Base-by-base conservation (phyloP, 2,888 invertebrate species). In the Disparrhopalites patrizii region DNA sequence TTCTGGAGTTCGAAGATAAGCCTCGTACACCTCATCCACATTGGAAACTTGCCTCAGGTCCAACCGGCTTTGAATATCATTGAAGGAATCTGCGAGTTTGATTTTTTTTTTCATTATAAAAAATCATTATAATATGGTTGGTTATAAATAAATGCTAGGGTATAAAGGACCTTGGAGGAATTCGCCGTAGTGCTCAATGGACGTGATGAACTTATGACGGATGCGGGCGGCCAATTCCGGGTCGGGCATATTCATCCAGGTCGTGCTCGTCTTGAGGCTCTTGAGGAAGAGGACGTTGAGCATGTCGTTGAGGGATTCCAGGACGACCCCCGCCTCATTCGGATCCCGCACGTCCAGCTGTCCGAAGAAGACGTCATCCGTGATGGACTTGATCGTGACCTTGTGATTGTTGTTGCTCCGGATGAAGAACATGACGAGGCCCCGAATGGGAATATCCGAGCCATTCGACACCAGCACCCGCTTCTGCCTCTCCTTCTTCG, bases 361-460 rank as follows among this genome's bases (percentile, higher is more conserved):
- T 4, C 79, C 78, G 69, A 79, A 80, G 75, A 75, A 79, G 2
- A 79, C 78, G 70, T 81, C 82, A 70, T 89, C 89, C 28, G 83
- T 81, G n/a, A 90, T 82, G 74, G 85, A 87, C 76, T 84, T 86
- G 66, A 80, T 77, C 65, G 87, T 88, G 47, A 91, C 80, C 13
- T 80, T 79, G 70, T 84, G 82, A 15, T 81, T 79, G 67, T 85
- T 84, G 70, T 81, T 84, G 18, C 84, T 82, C 72, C 89, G 85
- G 77, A 88, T 87, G 73, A 87, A 85, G 36, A 86, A 85, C n/a
- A 90, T 81, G 78, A 86, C 87, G 75, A 80, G 82, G 3, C 87
- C 89, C 64, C 80, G 81, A 25, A 88, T 81, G 62, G 82, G 78
- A 70, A 85, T 81, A 25, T 81, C 79, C 25, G 80, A 78, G 23